Percentiles rank a stretch among this genome's conserved stretches.
Conservation (phyloP, 2,888 invertebrate genomes). For the Lysandra coridon region DNA sequence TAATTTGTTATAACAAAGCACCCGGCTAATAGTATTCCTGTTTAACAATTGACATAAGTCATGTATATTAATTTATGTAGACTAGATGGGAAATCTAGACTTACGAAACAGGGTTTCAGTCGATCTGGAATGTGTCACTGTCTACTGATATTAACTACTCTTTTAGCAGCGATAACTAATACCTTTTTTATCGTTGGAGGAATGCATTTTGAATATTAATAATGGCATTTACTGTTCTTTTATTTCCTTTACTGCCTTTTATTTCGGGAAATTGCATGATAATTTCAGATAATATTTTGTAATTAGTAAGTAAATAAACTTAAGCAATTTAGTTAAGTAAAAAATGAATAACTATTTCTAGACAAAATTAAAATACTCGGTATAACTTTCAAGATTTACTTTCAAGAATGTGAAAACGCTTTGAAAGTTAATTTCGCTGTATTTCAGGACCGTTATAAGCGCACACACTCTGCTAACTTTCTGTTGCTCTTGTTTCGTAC, state of each 20-base stretch:
- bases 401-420: too few relatives aligned
- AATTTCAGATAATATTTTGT: too few relatives aligned
- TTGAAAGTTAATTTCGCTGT: background rate
- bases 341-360: too few relatives aligned
- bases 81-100: slow-evolving; percentile 33
- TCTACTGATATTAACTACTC: background rate
- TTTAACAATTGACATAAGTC: slow-evolving; percentile 29
- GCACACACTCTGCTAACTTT: background rate
- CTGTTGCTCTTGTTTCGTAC: slow-evolving; percentile 9
- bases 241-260: too few relatives aligned
- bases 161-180: background rate
- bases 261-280: too few relatives aligned
- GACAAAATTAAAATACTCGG: too few relatives aligned
- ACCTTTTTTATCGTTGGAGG: too few relatives aligned
- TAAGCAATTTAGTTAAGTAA: too few relatives aligned
- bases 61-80: slow-evolving; percentile 13
- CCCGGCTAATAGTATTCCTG: slow-evolving; percentile 24
- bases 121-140: background rate
- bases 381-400: background rate
- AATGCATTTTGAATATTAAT: too few relatives aligned
- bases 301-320: too few relatives aligned
- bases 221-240: too few relatives aligned
- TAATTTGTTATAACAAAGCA: slow-evolving; percentile 21
- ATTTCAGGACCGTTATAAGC: background rate
- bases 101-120: background rate